These are phyloP conservation scores for Anhinga rufa DNA, from an alignment of 2,113 vertebrate species.

Conservation along the genomic window DNA sequence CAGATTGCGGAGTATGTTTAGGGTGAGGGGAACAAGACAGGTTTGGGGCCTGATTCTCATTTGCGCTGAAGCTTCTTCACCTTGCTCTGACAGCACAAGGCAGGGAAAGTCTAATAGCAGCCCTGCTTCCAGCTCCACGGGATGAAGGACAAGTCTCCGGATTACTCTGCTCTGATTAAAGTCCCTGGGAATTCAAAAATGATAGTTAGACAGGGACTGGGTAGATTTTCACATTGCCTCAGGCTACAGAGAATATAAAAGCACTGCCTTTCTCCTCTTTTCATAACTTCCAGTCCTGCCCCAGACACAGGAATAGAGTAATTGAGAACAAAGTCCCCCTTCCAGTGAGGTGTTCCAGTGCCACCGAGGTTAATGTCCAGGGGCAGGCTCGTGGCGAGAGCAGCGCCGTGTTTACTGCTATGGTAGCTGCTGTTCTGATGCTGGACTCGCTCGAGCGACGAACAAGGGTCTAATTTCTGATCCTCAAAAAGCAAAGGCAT, in stretches of 20 bases:
- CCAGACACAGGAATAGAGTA: not conserved
- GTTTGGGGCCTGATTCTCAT: not conserved
- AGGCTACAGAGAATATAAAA: not conserved
- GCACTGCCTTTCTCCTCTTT: not conserved
- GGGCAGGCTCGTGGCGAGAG: not conserved
- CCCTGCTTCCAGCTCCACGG: not conserved
- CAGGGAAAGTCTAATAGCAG: not conserved
- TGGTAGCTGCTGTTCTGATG: not conserved
- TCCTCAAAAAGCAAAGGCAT: not conserved
- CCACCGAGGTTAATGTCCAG: conserved; percentile 39
- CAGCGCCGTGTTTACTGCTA: not conserved
- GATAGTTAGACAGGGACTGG: not conserved
- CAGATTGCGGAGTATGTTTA: not conserved
- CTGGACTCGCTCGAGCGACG: not conserved
- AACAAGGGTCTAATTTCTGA: not conserved
- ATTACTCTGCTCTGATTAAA: not conserved
- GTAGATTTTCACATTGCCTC: not conserved
- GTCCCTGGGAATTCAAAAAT: not conserved
- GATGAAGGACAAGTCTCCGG: not conserved
- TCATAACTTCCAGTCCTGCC: not conserved
- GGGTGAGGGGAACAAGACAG: not conserved
- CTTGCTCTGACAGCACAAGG: not conserved
- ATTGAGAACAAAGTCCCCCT: conserved; percentile 32
- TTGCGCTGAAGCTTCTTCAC: not conserved
- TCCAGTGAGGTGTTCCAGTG: not conserved